Conservation (phyloP, 2,888 invertebrate genomes). For the Acanthopleura granulata region DNA sequence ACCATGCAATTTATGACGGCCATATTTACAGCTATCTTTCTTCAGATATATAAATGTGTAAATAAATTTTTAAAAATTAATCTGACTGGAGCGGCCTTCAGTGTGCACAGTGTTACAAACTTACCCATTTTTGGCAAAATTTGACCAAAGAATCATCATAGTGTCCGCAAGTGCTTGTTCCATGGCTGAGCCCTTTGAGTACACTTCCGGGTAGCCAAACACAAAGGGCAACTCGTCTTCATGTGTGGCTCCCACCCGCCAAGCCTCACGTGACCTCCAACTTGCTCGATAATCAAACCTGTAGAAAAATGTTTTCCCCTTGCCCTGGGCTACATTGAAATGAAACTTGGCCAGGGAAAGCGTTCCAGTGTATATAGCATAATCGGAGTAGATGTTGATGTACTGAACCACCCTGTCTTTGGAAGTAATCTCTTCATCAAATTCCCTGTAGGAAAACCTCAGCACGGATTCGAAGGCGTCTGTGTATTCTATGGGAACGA, state of each 20-base stretch:
- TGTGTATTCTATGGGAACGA: neutral
- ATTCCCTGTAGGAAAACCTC: neutral
- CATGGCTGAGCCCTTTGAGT: neutral
- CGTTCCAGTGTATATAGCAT: neutral
- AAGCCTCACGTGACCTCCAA: constrained; percentile 4
- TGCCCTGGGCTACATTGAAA: neutral
- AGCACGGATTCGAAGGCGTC: neutral
- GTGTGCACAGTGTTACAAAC: neutral
- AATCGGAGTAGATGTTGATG: constrained; percentile 7
- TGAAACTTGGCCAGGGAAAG: neutral
- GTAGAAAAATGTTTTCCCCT: constrained; percentile 8
- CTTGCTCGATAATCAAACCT: constrained; percentile 5
- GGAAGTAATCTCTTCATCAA: neutral
- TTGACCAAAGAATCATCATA: constrained; percentile 9
- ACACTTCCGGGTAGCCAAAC: neutral
- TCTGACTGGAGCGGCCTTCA: too few species aligned
- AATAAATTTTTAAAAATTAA: too few species aligned
- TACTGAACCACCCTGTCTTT: constrained; percentile 4
- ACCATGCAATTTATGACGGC: too few species aligned
- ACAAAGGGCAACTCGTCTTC: constrained; percentile 9
- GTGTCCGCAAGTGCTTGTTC: neutral
- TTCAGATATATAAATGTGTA: too few species aligned
- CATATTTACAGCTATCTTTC: too few species aligned
- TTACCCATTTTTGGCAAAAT: constrained; percentile 16
- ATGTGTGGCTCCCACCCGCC: constrained; percentile 2